A percentile compares a stretch with the other conserved stretches of the same genome.
These are phyloP conservation scores for Leptatherina wallacei DNA, from an alignment of 2,797 vertebrate species.

Conservation along the genomic window DNA sequence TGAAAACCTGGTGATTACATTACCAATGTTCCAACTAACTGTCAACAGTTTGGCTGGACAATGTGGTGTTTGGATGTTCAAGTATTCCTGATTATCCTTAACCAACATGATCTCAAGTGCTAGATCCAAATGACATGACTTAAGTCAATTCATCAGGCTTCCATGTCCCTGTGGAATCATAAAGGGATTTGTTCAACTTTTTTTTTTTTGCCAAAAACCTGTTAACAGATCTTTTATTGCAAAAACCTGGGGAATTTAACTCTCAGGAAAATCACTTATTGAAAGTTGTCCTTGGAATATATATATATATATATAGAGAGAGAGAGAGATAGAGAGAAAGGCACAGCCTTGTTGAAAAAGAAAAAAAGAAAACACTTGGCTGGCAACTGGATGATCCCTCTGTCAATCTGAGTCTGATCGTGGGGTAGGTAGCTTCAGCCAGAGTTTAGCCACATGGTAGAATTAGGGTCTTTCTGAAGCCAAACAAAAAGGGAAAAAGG, in stretches of 20 bases:
- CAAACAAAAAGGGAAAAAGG: no score
- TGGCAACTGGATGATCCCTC: slow-evolving; percentile 14
- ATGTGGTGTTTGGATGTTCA: background rate
- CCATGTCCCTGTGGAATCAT: background rate
- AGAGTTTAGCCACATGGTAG: background rate
- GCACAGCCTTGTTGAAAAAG: background rate
- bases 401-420: background rate
- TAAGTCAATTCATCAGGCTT: background rate
- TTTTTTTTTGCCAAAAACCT: background rate
- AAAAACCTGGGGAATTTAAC: background rate
- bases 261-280: slow-evolving; percentile 2
- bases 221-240: background rate
- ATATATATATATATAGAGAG: no score
- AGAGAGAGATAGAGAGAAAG: no score
- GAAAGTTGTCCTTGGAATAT: background rate
- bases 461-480: no score
- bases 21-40: background rate
- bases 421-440: background rate
- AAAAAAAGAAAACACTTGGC: slow-evolving; percentile 5
- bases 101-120: background rate
- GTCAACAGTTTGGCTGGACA: background rate
- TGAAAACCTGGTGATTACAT: background rate
- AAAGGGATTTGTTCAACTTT: background rate
- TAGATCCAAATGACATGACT: background rate
- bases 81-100: background rate